phyloP scores from a whole-genome alignment of 2,797 vertebrate genomes.

The Leontocebus nigricollis region DNA sequence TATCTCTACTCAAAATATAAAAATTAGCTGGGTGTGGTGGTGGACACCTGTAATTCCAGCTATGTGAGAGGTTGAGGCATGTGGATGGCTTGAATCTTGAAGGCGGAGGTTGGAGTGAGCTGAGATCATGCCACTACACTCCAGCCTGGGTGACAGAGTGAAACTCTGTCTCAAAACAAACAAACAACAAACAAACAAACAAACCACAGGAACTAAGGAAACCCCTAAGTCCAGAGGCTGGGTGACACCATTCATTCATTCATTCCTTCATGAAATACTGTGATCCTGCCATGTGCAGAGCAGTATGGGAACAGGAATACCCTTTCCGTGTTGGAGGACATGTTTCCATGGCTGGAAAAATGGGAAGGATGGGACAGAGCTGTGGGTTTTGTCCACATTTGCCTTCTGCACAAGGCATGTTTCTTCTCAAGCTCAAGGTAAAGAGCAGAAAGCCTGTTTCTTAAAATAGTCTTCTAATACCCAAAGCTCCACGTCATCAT shows the following conservation, averaged over 20 bases:
- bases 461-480: constrained; percentile 15
- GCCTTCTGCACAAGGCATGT: neutral
- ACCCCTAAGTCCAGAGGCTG: neutral
- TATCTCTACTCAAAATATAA: neutral
- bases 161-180: neutral
- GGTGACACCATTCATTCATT: neutral
- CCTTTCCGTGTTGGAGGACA: neutral
- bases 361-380: neutral
- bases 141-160: neutral
- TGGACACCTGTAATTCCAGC: neutral
- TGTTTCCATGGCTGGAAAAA: neutral
- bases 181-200: too few relatives aligned
- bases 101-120: neutral
- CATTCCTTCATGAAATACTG: neutral
- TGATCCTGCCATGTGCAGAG: neutral
- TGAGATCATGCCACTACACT: neutral
- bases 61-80: neutral
- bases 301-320: neutral
- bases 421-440: neutral
- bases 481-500: neutral
- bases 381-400: neutral
- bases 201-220: neutral
- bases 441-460: neutral
- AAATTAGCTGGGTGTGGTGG: neutral
- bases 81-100: neutral